These are phyloP conservation scores for Archegozetes longisetosus DNA, from an alignment of 1,140 invertebrate genomes.

Conservation along the genomic window DNA sequence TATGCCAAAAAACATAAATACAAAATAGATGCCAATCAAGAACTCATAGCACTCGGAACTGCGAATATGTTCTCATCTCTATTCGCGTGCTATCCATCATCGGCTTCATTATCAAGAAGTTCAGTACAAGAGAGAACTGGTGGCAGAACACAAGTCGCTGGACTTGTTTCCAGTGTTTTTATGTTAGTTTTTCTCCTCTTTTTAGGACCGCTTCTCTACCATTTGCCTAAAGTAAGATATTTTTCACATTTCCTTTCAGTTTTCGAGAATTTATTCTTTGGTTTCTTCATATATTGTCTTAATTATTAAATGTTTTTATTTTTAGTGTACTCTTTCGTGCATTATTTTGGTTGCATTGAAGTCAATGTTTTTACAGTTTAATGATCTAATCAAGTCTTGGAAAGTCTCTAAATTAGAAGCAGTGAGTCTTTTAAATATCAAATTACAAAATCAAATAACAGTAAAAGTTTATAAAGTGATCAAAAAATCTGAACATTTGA, in stretches of 20 bases:
- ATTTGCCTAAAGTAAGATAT: slow-evolving; percentile 30
- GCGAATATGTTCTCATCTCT: slow-evolving; percentile 34
- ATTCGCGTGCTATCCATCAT: slow-evolving; percentile 36
- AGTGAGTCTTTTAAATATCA: slow-evolving; percentile 31
- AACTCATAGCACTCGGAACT: slow-evolving; percentile 37
- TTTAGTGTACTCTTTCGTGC: slow-evolving; percentile 31
- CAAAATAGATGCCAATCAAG: slow-evolving; percentile 39
- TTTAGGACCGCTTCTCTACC: slow-evolving; percentile 31
- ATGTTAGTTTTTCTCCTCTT: slow-evolving; percentile 35
- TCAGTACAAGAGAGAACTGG: slow-evolving; percentile 33
- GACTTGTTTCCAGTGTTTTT: slow-evolving; percentile 32
- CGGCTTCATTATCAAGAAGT: slow-evolving; percentile 35
- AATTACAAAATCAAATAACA: too few species aligned
- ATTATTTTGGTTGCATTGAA: slow-evolving; percentile 36
- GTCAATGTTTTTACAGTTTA: slow-evolving; percentile 32
- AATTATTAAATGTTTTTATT: slow-evolving; percentile 18
- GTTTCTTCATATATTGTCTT: neutral
- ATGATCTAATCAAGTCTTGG: slow-evolving; percentile 29
- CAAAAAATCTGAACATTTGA: too few species aligned
- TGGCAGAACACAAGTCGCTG: slow-evolving; percentile 34
- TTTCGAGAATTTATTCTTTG: neutral
- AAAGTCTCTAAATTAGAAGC: slow-evolving; percentile 31
- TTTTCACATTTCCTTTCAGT: too few species aligned
- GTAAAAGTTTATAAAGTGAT: too few species aligned
- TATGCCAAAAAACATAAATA: slow-evolving; percentile 40